Conservation (phyloP, 2,113 vertebrate species). For the Laticauda laticaudata region DNA sequence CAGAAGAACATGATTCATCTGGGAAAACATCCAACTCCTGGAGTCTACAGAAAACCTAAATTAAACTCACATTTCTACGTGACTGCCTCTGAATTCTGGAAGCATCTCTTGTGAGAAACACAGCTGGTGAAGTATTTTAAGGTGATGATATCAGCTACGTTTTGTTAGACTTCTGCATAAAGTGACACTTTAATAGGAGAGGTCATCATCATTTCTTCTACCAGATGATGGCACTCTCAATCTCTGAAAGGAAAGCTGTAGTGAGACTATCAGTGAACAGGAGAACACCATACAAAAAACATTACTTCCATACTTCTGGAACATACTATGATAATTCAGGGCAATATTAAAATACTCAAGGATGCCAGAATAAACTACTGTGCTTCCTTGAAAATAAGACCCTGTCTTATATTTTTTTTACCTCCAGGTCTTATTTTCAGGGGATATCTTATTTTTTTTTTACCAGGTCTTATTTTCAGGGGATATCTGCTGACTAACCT, state of each 20-base stretch:
- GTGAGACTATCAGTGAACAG: background rate
- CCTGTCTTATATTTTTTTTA: too few relatives aligned
- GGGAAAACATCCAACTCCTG: slow-evolving; percentile 36
- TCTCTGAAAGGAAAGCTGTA: slow-evolving; percentile 24
- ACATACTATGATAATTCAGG: background rate
- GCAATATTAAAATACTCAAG: background rate
- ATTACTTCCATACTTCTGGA: slow-evolving; percentile 45
- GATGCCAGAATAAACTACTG: background rate
- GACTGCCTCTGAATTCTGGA: slow-evolving; percentile 51
- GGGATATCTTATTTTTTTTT: too few relatives aligned
- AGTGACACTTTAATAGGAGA: slow-evolving; percentile 44
- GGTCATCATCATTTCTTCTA: background rate
- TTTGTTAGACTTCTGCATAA: slow-evolving; percentile 59
- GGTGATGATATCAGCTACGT: slow-evolving; percentile 63
- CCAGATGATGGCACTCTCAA: slow-evolving; percentile 57
- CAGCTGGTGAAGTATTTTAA: slow-evolving; percentile 63
- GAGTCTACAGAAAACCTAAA: slow-evolving; percentile 60
- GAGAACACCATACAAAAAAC: background rate
- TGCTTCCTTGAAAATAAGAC: too few relatives aligned
- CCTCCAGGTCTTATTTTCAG: too few relatives aligned
- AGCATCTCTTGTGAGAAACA: slow-evolving; percentile 56
- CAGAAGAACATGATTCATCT: slow-evolving; percentile 20
- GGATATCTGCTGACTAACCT: too few relatives aligned
- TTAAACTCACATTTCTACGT: slow-evolving; percentile 30
- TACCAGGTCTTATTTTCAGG: too few relatives aligned